These are phyloP conservation scores for Piscicola geometra DNA, from an alignment of 2,888 invertebrate species.

Conservation along the genomic window DNA sequence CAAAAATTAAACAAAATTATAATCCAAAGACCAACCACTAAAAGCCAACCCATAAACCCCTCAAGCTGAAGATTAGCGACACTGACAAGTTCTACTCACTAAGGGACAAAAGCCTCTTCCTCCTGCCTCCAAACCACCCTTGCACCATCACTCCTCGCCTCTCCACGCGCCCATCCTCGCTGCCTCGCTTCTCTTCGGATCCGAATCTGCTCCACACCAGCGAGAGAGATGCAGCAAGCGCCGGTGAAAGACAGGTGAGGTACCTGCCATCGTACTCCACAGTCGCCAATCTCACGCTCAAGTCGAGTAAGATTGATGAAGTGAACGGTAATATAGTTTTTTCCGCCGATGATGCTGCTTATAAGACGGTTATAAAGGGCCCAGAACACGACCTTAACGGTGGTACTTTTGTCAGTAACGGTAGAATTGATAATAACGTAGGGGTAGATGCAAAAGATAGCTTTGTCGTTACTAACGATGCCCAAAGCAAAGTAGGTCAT, in stretches of 20 bases:
- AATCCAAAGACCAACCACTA: no score
- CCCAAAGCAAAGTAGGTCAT: no score
- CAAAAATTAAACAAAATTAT: no score
- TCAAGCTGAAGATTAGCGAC: conserved; percentile 11
- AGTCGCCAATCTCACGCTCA: conserved; percentile 15
- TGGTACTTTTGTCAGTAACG: no score
- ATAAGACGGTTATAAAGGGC: no score
- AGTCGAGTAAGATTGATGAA: background rate
- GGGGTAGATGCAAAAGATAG: no score
- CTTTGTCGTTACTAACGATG: no score
- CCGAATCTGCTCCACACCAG: conserved; percentile 18
- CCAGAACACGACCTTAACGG: no score
- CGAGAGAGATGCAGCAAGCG: background rate
- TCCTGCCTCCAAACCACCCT: background rate
- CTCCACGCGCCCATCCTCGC: background rate
- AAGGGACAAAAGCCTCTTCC: background rate
- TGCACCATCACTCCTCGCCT: background rate
- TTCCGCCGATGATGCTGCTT: no score
- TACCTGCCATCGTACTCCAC: conserved; percentile 28
- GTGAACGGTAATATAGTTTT: no score
- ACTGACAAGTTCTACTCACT: background rate
- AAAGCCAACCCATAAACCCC: no score
- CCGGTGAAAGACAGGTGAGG: background rate
- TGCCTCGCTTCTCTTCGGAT: conserved; percentile 25
- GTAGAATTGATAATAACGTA: no score